Evolutionary conservation across 2,888 invertebrate species (phyloP).

Genomic region (Hofmannophila pseudospretella): DNA sequence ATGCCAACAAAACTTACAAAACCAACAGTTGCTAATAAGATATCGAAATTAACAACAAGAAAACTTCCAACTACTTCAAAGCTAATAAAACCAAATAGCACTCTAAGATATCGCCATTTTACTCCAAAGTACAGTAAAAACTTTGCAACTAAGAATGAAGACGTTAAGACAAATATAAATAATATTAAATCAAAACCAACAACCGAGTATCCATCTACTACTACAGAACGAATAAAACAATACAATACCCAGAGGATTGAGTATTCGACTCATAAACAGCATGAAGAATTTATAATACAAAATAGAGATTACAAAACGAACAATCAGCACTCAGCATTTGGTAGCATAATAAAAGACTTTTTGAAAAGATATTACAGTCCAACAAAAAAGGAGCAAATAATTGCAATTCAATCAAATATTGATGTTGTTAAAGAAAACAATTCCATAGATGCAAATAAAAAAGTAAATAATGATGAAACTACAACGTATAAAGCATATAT

Average conservation of each 20-base stretch:
- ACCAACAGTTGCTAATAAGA: neutral
- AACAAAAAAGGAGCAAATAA: too few species aligned
- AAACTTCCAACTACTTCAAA: too few species aligned
- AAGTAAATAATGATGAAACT: neutral
- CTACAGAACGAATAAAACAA: neutral
- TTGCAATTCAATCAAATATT: neutral
- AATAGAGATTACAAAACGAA: neutral
- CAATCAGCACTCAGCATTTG: neutral
- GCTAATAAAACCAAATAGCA: too few species aligned
- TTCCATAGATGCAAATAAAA: conserved; percentile 3
- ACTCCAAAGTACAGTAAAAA: too few species aligned
- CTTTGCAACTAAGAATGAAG: too few species aligned
- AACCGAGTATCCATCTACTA: too few species aligned
- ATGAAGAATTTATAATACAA: too few species aligned
- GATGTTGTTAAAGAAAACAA: neutral
- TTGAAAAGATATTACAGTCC: too few species aligned
- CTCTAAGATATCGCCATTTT: too few species aligned
- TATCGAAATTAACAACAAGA: neutral
- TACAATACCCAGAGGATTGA: neutral
- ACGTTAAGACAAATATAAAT: too few species aligned
- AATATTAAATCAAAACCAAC: too few species aligned
- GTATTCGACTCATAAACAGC: neutral
- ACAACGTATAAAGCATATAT: conserved; percentile 1
- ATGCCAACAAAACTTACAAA: neutral
- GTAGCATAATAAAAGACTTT: too few species aligned